phyloP scores from a whole-genome alignment of 2,113 vertebrate genomes.

The Meleagris gallopavo region DNA sequence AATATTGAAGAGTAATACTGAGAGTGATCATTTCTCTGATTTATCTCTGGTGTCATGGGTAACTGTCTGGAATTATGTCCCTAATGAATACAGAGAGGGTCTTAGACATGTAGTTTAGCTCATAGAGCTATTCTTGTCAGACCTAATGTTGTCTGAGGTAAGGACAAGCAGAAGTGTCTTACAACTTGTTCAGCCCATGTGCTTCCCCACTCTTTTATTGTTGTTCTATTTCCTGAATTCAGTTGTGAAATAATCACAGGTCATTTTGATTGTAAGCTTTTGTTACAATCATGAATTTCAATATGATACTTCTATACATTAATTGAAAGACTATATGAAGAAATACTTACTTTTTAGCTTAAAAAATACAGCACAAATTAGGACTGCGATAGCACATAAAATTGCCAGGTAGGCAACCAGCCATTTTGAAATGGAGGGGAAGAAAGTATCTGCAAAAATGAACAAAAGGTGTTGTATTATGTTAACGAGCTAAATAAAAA shows the following conservation, averaged over 20 bases:
- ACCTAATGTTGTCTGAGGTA: not conserved
- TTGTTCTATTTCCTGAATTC: not conserved
- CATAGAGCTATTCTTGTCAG: not conserved
- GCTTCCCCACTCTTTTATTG: not conserved
- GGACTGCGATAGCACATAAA: not conserved
- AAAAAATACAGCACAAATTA: not conserved
- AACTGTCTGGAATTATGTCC: not conserved
- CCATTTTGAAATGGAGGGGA: conserved; percentile 13
- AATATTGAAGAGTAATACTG: not conserved
- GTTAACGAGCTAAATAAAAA: not conserved
- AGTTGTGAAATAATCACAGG: not conserved
- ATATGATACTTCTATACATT: not conserved
- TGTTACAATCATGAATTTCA: not conserved
- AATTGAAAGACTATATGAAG: not conserved
- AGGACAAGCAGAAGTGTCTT: not conserved
- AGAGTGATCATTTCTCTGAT: not conserved
- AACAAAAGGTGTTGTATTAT: not conserved
- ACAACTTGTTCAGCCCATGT: too few relatives aligned
- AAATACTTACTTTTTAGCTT: conserved; percentile 6
- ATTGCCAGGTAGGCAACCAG: not conserved
- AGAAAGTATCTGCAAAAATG: not conserved
- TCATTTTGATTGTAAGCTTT: not conserved
- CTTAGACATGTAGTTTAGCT: rapidly evolving
- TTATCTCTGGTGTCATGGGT: not conserved
- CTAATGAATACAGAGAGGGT: not conserved